Evolutionary conservation across 1,140 invertebrate species (phyloP).

Genomic region (Orussus abietinus): DNA sequence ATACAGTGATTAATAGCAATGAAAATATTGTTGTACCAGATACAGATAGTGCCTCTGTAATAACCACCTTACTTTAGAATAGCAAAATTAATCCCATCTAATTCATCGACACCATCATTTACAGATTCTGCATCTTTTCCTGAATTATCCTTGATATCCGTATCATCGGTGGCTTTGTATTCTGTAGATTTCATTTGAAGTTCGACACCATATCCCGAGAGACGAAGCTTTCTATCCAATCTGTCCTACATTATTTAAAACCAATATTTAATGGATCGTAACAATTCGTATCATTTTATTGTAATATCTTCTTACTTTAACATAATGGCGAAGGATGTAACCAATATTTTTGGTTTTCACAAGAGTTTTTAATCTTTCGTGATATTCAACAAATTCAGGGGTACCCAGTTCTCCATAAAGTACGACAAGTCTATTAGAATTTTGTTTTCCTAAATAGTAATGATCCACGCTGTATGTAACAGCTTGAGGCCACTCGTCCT

Average conservation of each 20-base stretch:
- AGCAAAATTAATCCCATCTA: conserved; percentile 89
- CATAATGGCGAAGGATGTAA: conserved; percentile 84
- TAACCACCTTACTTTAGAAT: conserved; percentile 63
- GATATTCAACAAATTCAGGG: conserved; percentile 67
- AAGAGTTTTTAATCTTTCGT: conserved; percentile 66
- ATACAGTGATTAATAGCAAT: conserved; percentile 7
- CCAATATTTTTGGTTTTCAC: conserved; percentile 69
- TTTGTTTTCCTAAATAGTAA: conserved; percentile 71
- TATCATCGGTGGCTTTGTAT: conserved; percentile 98
- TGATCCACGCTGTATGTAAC: conserved; percentile 81
- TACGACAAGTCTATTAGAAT: conserved; percentile 67
- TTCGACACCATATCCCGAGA: conserved; percentile 98
- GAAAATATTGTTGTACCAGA: conserved; percentile 8
- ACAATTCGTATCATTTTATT: no score
- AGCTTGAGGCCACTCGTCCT: conserved; percentile 36
- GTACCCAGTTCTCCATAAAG: conserved; percentile 87
- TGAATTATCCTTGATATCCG: conserved; percentile 62
- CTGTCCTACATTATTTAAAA: conserved; percentile 52
- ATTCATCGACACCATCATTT: conserved; percentile 61
- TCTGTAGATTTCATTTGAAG: conserved; percentile 98
- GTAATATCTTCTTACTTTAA: conserved; percentile 69
- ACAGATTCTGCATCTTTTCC: conserved; percentile 51
- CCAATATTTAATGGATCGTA: conserved; percentile 10
- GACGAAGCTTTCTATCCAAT: conserved; percentile 60
- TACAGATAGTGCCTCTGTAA: conserved; percentile 1